Percentiles rank a stretch among this genome's conserved stretches.
phyloP scores from a whole-genome alignment of 2,113 vertebrate species.

The Microtus richardsoni region DNA sequence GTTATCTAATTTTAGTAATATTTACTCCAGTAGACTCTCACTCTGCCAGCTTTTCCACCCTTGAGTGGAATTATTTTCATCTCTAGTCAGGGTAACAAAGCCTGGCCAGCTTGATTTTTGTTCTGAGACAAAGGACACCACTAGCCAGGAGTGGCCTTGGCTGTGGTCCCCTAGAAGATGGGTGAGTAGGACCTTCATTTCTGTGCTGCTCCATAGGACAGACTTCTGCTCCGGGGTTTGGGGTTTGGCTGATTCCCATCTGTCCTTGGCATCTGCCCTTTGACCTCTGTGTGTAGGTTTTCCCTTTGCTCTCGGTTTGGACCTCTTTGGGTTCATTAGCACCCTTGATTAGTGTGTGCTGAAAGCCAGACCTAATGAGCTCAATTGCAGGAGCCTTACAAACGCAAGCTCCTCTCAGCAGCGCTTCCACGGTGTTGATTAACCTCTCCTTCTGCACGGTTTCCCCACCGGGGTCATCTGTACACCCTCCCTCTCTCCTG shows the following conservation, averaged over 20 bases:
- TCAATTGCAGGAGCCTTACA: not conserved
- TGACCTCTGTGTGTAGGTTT: not conserved
- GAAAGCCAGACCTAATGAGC: not conserved
- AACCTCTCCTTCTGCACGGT: not conserved
- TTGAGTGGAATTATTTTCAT: not conserved
- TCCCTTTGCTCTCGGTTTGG: not conserved
- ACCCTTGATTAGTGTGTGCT: not conserved
- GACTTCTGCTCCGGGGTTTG: no score
- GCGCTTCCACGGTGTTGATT: not conserved
- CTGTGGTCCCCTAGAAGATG: not conserved
- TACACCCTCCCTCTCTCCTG: not conserved
- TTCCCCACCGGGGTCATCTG: not conserved
- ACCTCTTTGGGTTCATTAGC: not conserved
- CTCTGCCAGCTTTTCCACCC: not conserved
- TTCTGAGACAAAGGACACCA: not conserved
- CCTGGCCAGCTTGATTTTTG: not conserved
- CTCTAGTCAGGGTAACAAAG: not conserved
- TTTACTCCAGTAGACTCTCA: not conserved
- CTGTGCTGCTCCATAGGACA: not conserved
- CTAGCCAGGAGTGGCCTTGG: not conserved
- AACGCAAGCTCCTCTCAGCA: not conserved
- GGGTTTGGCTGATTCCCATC: not conserved
- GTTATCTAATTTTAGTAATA: conserved; percentile 35
- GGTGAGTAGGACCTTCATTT: not conserved
- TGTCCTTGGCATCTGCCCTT: not conserved